Evolutionary conservation across 2,113 vertebrate genomes (phyloP).

Genomic region (Sigmodon hispidus): DNA sequence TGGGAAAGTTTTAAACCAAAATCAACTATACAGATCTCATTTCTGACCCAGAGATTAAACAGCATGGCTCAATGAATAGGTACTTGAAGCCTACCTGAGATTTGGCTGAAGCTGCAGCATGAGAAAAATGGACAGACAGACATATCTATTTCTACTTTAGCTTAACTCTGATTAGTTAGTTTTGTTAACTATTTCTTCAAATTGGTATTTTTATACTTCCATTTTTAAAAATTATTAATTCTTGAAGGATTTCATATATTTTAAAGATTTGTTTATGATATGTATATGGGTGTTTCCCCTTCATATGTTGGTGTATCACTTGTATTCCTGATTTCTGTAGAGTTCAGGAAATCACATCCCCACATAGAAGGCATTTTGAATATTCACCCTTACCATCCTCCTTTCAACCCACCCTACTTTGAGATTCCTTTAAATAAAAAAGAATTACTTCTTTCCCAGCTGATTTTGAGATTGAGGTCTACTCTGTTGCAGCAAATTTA

Average conservation of each 20-base stretch:
- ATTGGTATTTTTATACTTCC: not conserved
- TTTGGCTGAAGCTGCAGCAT: not conserved
- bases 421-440: not conserved
- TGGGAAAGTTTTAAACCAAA: not conserved
- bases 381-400: not conserved
- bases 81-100: not conserved
- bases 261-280: not conserved
- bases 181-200: slow-evolving; percentile 1
- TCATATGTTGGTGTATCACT: not conserved
- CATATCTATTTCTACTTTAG: not conserved
- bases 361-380: not conserved
- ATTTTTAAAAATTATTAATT: not conserved
- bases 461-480: not conserved
- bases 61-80: not conserved
- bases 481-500: not conserved
- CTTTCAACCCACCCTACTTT: not conserved
- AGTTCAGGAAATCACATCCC: not conserved
- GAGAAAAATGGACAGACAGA: not conserved
- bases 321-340: not conserved
- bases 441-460: not conserved
- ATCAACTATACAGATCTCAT: not conserved
- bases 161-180: not conserved
- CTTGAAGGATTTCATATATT: not conserved
- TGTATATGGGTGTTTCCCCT: not conserved
- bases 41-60: not conserved